Base-by-base conservation (phyloP, 2,888 invertebrate genomes). In the Blomia tropicalis region DNA sequence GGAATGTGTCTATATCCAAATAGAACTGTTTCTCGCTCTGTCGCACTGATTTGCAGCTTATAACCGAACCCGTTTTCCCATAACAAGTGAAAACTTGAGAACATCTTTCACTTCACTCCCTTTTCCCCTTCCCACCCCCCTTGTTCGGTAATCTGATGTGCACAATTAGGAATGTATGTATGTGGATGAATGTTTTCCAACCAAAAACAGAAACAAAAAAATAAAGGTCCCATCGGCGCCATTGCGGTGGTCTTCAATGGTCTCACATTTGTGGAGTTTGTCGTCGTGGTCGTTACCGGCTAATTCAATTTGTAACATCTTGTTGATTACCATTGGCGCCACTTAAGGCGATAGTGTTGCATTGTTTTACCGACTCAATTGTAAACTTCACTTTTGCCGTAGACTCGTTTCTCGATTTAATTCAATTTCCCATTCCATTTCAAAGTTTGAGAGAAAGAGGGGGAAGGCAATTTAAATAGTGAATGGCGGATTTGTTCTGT, bases 231-330 rank as follows among this genome's bases (percentile, higher is more conserved):
- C n/a, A n/a, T n/a, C n/a, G n/a, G n/a, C n/a, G n/a, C n/a, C n/a
- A n/a, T n/a, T n/a, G n/a, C n/a, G n/a, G n/a, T n/a, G n/a, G n/a
- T n/a, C n/a, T n/a, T n/a, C n/a, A n/a, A n/a, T n/a, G n/a, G 36
- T 11, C 36, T 36, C 36, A 36, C 36, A 11, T 36, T 36, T 17
- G n/a, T n/a, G 7, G 36, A 17, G 7, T 17, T 36, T 7, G 36
- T 17, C 17, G 36, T 36, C 7, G 7, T 36, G 36, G 36, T 36
- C 36, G 7, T 36, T 36, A 17, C 17, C 17, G 36, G 51, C 22
- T 47, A 47, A 47, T 47, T 47, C 51, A 47, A 47, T 47, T 47
- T 47, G 51, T n/a, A 47, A 47, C 51, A 47, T 47, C 51, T 47
- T 47, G 51, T 47, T 47, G 51, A 47, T 47, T 47, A 27, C 51